Evolutionary conservation across 1,140 invertebrate genomes (phyloP).

Genomic region (Coptotermes formosanus): DNA sequence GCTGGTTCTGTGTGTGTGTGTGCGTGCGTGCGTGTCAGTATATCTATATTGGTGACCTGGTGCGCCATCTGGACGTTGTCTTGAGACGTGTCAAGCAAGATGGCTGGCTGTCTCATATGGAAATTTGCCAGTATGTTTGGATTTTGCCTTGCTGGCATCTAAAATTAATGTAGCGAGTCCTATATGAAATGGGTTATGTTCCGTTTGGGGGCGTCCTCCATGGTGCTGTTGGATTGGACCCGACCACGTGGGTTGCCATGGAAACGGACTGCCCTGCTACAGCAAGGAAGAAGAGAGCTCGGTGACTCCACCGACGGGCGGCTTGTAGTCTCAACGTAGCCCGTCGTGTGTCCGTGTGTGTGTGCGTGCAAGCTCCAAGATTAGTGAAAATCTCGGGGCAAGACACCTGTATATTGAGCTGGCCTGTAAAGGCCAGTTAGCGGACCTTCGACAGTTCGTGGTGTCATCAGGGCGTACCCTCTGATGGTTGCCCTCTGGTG

Average conservation of each 20-base stretch:
- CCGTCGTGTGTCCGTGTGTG: neutral
- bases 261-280: neutral
- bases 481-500: neutral
- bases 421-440: neutral
- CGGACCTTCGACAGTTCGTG: neutral
- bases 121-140: neutral
- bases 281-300: neutral
- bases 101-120: neutral
- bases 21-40: too few relatives aligned
- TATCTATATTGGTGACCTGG: too few relatives aligned
- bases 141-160: neutral
- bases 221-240: conserved; percentile 16
- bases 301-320: neutral
- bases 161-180: conserved; percentile 1
- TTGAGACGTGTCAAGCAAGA: neutral
- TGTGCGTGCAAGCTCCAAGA: neutral
- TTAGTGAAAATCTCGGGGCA: neutral
- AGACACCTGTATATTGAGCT: neutral
- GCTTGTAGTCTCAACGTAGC: neutral
- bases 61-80: neutral
- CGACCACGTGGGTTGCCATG: conserved; percentile 15
- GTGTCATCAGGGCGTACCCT: neutral
- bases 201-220: neutral
- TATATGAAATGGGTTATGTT: neutral
- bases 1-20: too few relatives aligned